phyloP scores from a whole-genome alignment of 2,113 vertebrate genomes.

The Copsychus sechellarum region DNA sequence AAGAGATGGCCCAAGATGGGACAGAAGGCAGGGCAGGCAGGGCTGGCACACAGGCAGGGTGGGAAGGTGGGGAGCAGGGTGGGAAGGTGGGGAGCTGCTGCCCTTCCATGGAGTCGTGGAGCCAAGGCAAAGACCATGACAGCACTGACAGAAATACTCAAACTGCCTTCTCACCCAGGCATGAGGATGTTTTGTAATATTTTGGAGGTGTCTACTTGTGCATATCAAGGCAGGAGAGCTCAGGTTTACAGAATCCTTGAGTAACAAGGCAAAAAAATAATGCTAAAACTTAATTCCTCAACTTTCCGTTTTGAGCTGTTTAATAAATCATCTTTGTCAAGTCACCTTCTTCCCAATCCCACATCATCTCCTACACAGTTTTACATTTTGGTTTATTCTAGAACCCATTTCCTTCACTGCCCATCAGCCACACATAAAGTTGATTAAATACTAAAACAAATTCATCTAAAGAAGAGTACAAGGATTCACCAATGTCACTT shows the following conservation, averaged over 20 bases:
- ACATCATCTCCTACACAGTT: not conserved
- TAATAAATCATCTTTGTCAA: not conserved
- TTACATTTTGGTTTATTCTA: not conserved
- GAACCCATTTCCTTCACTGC: not conserved
- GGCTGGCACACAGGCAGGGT: not conserved
- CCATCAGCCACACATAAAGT: not conserved
- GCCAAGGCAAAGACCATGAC: not conserved
- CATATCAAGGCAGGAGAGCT: not conserved
- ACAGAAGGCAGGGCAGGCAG: not conserved
- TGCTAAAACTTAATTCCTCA: not conserved
- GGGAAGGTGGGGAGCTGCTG: not conserved
- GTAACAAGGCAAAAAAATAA: not conserved
- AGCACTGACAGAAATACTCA: not conserved
- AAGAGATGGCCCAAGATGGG: not conserved
- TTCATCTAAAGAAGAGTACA: not conserved
- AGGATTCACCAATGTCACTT: not conserved
- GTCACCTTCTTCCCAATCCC: not conserved
- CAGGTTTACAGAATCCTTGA: not conserved
- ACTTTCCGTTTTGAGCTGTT: not conserved
- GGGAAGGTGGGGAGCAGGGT: not conserved
- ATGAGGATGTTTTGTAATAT: not conserved
- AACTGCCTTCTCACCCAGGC: accelerated
- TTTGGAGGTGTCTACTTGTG: not conserved
- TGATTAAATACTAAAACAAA: not conserved
- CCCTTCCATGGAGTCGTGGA: not conserved